Percentiles rank a stretch among this genome's conserved stretches.
Evolutionary conservation across 2,113 vertebrate genomes (phyloP).

Genomic region (Anas platyrhynchos): DNA sequence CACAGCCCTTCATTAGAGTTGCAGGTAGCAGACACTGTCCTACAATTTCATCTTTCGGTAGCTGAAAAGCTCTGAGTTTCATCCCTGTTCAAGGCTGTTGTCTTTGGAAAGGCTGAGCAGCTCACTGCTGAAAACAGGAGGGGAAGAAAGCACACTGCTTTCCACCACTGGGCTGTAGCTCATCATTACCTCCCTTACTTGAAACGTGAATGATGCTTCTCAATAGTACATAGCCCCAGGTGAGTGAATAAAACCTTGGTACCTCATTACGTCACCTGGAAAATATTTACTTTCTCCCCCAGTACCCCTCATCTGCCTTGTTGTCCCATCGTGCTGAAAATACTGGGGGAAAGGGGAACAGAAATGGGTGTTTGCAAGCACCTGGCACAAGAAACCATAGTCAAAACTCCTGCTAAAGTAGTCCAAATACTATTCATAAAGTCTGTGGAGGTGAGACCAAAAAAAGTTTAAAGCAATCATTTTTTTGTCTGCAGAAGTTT

Average conservation of each 20-base stretch:
- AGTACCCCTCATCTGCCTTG: not conserved
- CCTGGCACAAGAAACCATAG: not conserved
- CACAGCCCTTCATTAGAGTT: not conserved
- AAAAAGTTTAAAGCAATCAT: not conserved
- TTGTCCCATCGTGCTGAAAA: not conserved
- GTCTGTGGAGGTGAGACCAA: constrained; percentile 7
- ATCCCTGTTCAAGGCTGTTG: not conserved
- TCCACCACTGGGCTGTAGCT: not conserved
- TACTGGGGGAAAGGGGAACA: not conserved
- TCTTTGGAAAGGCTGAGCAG: not conserved
- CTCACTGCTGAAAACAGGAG: not conserved
- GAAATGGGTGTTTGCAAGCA: not conserved
- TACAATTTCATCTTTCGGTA: not conserved
- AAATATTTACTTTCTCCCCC: not conserved
- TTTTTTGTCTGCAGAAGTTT: constrained; percentile 10
- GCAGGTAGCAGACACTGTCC: not conserved
- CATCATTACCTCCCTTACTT: not conserved
- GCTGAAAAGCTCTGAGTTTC: not conserved
- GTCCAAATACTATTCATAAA: constrained; percentile 42
- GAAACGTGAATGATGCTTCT: not conserved
- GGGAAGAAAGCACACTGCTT: not conserved
- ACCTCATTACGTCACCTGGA: not conserved
- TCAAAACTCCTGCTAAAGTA: not conserved
- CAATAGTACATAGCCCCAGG: not conserved
- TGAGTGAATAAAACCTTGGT: not conserved